A percentile compares a stretch with the other conserved stretches of the same genome.
Evolutionary conservation across 2,797 vertebrate genomes (phyloP).

Genomic region (Xenopus petersii): DNA sequence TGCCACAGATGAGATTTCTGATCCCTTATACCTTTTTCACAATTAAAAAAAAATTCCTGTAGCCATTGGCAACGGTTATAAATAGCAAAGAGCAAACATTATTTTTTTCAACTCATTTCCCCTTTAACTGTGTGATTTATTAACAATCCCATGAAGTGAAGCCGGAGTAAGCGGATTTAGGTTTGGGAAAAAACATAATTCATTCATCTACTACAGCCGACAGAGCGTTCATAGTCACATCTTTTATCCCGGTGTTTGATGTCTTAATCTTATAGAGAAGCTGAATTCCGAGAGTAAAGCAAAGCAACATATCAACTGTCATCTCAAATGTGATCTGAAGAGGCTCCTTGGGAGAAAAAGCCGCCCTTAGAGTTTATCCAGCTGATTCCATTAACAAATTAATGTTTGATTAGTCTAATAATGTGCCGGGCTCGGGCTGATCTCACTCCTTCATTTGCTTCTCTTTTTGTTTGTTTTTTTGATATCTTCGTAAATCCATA

Average conservation of each 20-base stretch:
- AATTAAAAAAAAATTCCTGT: neutral
- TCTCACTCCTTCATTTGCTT: no score
- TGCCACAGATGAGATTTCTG: neutral
- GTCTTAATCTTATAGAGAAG: no score
- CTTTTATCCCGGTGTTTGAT: no score
- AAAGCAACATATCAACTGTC: neutral
- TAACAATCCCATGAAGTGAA: neutral
- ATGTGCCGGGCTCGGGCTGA: neutral
- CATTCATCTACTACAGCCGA: no score
- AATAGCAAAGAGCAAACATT: no score
- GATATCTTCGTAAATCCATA: no score
- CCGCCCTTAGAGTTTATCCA: neutral
- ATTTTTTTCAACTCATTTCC: neutral
- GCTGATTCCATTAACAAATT: neutral
- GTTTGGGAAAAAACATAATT: no score
- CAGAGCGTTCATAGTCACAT: no score
- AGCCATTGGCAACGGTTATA: neutral
- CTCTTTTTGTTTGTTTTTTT: no score
- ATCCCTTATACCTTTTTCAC: neutral
- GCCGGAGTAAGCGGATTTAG: no score
- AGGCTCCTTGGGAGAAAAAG: neutral
- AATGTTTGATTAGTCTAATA: slow-evolving; percentile 1
- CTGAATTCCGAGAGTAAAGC: neutral
- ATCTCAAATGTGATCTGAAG: neutral
- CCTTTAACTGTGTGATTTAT: neutral